Base-by-base conservation (phyloP, 2,797 vertebrate species). In the Schizopygopsis malacanthus region DNA sequence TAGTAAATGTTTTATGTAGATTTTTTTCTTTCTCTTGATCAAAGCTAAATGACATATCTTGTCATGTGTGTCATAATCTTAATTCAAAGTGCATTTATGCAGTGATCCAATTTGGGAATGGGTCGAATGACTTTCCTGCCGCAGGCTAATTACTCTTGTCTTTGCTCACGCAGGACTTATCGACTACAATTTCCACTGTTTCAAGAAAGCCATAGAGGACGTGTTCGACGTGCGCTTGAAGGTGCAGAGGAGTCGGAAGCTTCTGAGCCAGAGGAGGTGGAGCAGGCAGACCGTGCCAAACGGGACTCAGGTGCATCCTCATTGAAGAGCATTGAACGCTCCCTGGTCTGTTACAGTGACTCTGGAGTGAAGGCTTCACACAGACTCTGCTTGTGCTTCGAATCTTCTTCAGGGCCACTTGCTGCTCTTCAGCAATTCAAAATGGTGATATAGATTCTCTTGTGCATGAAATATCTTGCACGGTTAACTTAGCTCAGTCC, bases 111-210 rank as follows among this genome's bases (percentile, higher is more conserved):
- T 81, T 72, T 72, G 45, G 69, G 69, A 73, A 52, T 13, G 54
- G 50, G 18, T 52, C 7, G 4, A 25, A 28, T 4, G 59, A 45
- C n/a, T 77, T 50, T 67, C 25, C 25, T 39, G 3, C 39, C 2
- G 18, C 43, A 43, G 28, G 52, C 13, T 71, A 56, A 45, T 85
- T 75, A 81, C 43, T 16, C 22, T 50, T 28, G 16, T 67, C 67
- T 81, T 81, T 52, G 33, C 43, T 63, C 69, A 18, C 5, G 3
- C 83, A 98, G 98, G 98, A 87, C 94, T 99, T 72, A 98, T 98
- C 85, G 98, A 99, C 95, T 99, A 98, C 94, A 99, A 99, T 94
- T 99, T 99, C 92, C 97, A 98, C 93, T 99, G 98, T 90, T 98
- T 98, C 90, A 97, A 96, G 91, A 98, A 97, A 90, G 98, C 98